Evolutionary conservation across 2,888 invertebrate species (phyloP).

Genomic region (Thyatira batis): DNA sequence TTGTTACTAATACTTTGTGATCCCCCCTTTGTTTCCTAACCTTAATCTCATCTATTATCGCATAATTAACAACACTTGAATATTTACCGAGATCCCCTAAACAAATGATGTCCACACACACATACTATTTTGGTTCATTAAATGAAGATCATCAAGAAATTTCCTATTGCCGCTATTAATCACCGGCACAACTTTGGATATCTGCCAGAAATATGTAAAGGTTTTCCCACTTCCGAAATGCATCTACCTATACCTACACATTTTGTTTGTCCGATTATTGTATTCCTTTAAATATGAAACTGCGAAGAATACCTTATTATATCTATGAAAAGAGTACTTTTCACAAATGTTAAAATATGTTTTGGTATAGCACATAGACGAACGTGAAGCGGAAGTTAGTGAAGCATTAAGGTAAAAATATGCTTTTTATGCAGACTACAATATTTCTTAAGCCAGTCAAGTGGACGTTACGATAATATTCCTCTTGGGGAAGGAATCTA

Average conservation of each 20-base stretch:
- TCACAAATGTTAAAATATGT: too few species aligned
- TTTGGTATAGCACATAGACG: not conserved
- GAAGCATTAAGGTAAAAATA: not conserved
- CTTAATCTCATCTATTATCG: too few species aligned
- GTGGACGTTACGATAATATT: not conserved
- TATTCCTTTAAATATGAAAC: too few species aligned
- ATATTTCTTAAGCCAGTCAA: not conserved
- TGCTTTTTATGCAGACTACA: not conserved
- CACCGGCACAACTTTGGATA: constrained; percentile 45
- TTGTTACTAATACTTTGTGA: too few species aligned
- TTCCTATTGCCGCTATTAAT: constrained; percentile 28
- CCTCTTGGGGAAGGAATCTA: not conserved
- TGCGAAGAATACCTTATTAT: constrained; percentile 11
- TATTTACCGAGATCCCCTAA: too few species aligned
- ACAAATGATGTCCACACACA: too few species aligned
- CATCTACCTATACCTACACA: constrained; percentile 51
- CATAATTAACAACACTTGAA: too few species aligned
- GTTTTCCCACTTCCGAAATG: constrained; percentile 71
- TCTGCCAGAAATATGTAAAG: constrained; percentile 50
- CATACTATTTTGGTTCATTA: too few species aligned
- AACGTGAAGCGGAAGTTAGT: not conserved
- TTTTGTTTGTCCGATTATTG: constrained; percentile 8
- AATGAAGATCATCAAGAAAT: constrained; percentile 33
- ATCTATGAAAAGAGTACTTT: too few species aligned
- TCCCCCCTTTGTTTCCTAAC: too few species aligned